Percentiles rank a stretch among this genome's conserved stretches.
phyloP scores from a whole-genome alignment of 1,140 invertebrate genomes.

The Zaprionus ghesquierei region DNA sequence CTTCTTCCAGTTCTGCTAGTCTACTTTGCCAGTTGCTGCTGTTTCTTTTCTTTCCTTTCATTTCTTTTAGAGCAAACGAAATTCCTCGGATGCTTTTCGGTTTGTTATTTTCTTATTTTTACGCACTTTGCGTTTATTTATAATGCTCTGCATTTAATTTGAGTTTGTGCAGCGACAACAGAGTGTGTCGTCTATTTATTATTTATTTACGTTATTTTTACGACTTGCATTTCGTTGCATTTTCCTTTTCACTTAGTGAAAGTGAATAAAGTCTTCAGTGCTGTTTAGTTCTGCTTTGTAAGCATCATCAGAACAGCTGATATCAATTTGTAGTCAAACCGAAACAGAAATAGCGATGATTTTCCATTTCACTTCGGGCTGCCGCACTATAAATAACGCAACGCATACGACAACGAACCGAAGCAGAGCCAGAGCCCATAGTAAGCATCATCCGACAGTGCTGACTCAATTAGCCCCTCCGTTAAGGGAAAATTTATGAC shows the following conservation, averaged over 20 bases:
- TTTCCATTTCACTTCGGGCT: constrained; percentile 28
- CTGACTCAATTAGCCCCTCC: constrained; percentile 64
- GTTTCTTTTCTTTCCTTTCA: constrained; percentile 28
- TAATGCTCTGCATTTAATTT: constrained; percentile 57
- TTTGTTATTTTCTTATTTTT: constrained; percentile 51
- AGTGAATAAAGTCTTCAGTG: constrained; percentile 33
- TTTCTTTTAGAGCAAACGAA: constrained; percentile 38
- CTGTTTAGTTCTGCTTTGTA: neutral
- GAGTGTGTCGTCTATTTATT: constrained; percentile 49
- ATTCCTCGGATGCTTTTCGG: constrained; percentile 56
- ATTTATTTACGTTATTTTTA: constrained; percentile 59
- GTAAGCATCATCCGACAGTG: constrained; percentile 38
- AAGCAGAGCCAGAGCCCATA: constrained; percentile 7
- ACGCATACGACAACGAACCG: neutral
- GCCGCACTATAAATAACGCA: constrained; percentile 54
- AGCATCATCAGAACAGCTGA: constrained; percentile 37
- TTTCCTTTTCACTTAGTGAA: constrained; percentile 54
- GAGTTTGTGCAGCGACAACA: constrained; percentile 36
- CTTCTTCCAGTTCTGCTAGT: constrained; percentile 46
- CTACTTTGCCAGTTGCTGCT: neutral
- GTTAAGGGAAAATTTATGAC: constrained; percentile 53
- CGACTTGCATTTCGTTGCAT: constrained; percentile 22
- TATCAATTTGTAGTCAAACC: constrained; percentile 29
- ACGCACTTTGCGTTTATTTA: constrained; percentile 61
- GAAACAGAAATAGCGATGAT: constrained; percentile 58